Percentiles rank a stretch among this genome's conserved stretches.
phyloP scores from a whole-genome alignment of 2,888 invertebrate species.

The Gymnocheta viridis region DNA sequence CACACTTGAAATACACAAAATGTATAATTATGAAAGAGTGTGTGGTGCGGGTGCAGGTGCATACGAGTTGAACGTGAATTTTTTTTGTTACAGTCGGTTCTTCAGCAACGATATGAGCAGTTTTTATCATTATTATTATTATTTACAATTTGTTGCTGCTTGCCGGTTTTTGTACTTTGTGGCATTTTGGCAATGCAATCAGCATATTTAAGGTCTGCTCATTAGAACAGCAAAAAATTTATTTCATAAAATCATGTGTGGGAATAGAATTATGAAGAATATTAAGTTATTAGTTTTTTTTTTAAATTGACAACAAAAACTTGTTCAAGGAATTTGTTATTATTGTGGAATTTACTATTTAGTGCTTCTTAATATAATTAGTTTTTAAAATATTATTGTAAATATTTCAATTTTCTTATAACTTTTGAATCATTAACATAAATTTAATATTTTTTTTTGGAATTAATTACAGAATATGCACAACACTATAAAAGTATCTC shows the following conservation, averaged over 20 bases:
- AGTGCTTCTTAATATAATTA: no score
- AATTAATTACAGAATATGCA: background rate
- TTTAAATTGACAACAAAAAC: no score
- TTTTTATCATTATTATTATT: background rate
- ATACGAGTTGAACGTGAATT: background rate
- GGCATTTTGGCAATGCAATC: background rate
- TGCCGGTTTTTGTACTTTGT: background rate
- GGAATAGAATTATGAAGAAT: no score
- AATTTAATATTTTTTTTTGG: background rate
- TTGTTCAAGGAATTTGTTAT: no score
- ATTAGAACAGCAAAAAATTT: background rate
- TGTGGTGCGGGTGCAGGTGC: background rate
- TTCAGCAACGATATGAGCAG: background rate
- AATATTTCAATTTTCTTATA: background rate
- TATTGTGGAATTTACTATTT: no score
- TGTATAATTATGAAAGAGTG: background rate
- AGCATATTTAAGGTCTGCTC: background rate
- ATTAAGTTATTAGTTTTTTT: no score
- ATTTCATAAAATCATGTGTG: no score
- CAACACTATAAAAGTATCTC: background rate
- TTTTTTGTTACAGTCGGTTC: background rate
- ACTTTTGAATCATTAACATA: background rate
- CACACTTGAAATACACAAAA: background rate
- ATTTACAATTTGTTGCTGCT: background rate
- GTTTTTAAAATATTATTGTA: no score